These are phyloP conservation scores for Argyresthia goedartella DNA, from an alignment of 2,888 invertebrate species.

Conservation along the genomic window DNA sequence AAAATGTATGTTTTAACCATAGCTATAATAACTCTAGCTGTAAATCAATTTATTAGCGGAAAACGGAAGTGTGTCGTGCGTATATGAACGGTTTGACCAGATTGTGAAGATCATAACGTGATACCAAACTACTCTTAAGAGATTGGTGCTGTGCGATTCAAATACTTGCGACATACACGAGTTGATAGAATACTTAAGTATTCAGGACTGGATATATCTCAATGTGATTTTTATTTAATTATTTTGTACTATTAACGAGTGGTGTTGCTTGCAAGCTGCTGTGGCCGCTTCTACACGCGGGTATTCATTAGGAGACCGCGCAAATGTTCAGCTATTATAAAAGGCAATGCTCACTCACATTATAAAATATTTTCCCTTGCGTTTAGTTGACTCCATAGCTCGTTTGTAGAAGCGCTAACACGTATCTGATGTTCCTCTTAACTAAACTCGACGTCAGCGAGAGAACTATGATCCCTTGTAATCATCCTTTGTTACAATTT, in stretches of 20 bases:
- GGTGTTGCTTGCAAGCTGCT: conserved; percentile 39
- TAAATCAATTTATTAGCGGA: conserved; percentile 45
- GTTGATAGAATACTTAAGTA: conserved; percentile 34
- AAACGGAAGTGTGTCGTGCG: conserved; percentile 52
- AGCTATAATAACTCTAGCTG: conserved; percentile 39
- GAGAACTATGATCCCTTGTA: conserved; percentile 37
- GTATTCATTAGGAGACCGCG: no score
- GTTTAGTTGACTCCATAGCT: no score
- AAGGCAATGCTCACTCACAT: no score
- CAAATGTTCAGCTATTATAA: no score
- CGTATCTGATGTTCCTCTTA: conserved; percentile 62
- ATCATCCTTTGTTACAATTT: conserved; percentile 64
- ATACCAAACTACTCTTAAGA: conserved; percentile 24
- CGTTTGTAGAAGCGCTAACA: conserved; percentile 24
- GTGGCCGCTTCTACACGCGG: no score
- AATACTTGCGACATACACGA: conserved; percentile 54
- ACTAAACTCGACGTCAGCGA: conserved; percentile 35
- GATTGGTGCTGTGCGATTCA: conserved; percentile 65
- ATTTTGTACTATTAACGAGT: conserved; percentile 39
- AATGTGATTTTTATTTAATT: conserved; percentile 35
- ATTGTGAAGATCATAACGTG: conserved; percentile 14
- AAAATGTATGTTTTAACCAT: conserved; percentile 59
- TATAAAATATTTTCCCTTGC: no score
- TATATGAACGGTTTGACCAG: conserved; percentile 25
- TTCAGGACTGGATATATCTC: conserved; percentile 43